phyloP scores from a whole-genome alignment of 2,888 invertebrate species.

The Hemicrepidius hirtus region DNA sequence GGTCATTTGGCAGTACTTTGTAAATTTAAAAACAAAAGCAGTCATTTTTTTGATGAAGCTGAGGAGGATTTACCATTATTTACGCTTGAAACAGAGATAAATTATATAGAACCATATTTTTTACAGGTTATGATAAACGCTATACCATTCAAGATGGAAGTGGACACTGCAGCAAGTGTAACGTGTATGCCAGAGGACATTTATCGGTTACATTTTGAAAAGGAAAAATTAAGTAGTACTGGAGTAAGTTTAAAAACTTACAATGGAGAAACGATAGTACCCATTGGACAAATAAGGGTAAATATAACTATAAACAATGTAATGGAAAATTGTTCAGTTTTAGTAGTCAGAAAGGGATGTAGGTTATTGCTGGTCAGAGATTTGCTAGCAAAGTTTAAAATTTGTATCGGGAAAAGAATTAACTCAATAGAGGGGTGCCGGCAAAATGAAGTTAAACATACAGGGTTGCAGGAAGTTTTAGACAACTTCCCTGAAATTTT shows the following conservation, averaged over 20 bases:
- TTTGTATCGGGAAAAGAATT: no score
- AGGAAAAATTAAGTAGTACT: neutral
- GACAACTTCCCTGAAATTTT: conserved; percentile 24
- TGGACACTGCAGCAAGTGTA: conserved; percentile 29
- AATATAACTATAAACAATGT: neutral
- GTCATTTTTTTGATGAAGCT: neutral
- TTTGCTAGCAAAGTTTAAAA: neutral
- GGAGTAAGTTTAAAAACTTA: neutral
- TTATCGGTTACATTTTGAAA: conserved; percentile 19
- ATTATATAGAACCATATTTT: neutral
- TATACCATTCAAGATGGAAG: conserved; percentile 19
- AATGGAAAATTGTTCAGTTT: neutral
- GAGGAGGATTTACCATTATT: neutral
- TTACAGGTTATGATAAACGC: neutral
- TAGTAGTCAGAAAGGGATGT: neutral
- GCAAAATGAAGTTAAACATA: no score
- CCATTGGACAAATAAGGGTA: neutral
- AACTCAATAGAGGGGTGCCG: no score
- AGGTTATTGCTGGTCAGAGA: neutral
- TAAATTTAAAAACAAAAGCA: conserved; percentile 25
- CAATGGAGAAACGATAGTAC: neutral
- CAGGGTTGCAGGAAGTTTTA: neutral
- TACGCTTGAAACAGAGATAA: neutral
- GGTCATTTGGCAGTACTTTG: conserved; percentile 42
- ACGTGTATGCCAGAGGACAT: conserved; percentile 27